phyloP scores from a whole-genome alignment of 1,140 invertebrate genomes.

The Leptinotarsa lineolata region DNA sequence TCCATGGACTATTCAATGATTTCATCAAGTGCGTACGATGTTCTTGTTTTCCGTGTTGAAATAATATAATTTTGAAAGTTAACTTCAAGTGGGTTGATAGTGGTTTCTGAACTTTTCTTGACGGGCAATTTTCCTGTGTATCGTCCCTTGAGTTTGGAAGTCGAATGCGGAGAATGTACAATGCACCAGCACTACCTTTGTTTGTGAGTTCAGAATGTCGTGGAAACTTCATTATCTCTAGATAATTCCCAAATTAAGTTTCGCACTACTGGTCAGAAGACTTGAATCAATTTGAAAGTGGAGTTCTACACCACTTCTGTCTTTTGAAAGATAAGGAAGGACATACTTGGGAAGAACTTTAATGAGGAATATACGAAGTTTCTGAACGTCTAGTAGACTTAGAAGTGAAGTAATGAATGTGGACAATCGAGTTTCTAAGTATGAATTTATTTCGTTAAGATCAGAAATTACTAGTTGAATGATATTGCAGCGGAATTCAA shows the following conservation, averaged over 20 bases:
- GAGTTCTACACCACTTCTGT: constrained; percentile 10
- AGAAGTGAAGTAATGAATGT: too few relatives aligned
- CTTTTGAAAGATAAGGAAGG: constrained; percentile 13
- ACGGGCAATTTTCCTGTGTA: not conserved
- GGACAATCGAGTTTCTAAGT: too few relatives aligned
- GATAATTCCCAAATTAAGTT: constrained; percentile 33
- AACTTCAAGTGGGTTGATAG: not conserved
- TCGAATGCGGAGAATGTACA: constrained; percentile 26
- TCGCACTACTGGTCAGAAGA: constrained; percentile 30
- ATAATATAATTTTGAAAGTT: not conserved
- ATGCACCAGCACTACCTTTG: constrained; percentile 32
- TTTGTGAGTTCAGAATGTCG: constrained; percentile 25
- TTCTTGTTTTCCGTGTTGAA: not conserved
- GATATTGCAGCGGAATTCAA: too few relatives aligned
- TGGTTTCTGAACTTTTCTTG: not conserved
- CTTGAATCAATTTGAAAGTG: constrained; percentile 22
- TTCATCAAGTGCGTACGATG: too few relatives aligned
- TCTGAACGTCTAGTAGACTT: not conserved
- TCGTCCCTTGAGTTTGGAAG: constrained; percentile 8
- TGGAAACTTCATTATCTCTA: constrained; percentile 29
- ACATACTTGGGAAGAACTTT: not conserved
- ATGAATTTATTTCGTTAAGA: too few relatives aligned
- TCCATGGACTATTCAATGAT: too few relatives aligned
- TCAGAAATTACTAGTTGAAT: too few relatives aligned
- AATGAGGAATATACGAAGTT: not conserved